A percentile compares a stretch with the other conserved stretches of the same genome.
Conservation (phyloP, 2,113 vertebrate species). For the Heteronetta atricapilla region DNA sequence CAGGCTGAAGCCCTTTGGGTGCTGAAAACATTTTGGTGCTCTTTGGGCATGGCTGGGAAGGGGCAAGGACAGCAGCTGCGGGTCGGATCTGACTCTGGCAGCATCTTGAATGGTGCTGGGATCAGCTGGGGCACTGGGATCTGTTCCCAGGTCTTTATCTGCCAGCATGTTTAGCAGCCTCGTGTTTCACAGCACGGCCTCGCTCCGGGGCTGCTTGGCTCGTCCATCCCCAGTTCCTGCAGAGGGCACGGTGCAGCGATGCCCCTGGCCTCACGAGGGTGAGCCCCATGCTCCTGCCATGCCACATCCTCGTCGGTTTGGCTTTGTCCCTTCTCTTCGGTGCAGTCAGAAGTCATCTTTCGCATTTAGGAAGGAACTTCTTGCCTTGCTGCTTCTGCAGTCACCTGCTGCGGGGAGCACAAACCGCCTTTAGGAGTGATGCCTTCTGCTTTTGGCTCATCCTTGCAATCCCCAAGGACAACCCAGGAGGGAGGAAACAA, state of each 20-base stretch:
- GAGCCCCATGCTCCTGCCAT: not conserved
- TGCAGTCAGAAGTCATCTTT: not conserved
- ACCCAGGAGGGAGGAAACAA: not conserved
- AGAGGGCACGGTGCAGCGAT: accelerated
- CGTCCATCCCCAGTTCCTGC: not conserved
- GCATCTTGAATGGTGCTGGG: accelerated
- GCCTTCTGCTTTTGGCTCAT: not conserved
- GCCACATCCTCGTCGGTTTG: accelerated
- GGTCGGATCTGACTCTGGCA: no score
- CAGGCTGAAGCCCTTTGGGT: no score
- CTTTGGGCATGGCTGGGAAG: not conserved
- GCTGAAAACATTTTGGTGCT: not conserved
- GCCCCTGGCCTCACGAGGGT: not conserved
- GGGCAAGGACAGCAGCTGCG: accelerated
- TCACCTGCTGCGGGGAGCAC: accelerated
- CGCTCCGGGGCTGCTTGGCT: not conserved
- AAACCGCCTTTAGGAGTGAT: not conserved
- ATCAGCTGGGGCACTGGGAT: not conserved
- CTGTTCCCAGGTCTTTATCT: not conserved
- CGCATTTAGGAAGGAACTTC: not conserved
- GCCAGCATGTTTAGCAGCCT: not conserved
- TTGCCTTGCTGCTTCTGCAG: not conserved
- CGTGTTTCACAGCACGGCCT: not conserved
- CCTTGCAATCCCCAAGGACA: not conserved
- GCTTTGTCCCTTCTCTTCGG: not conserved